phyloP scores from a whole-genome alignment of 2,888 invertebrate species.

The Parnassius mnemosyne region DNA sequence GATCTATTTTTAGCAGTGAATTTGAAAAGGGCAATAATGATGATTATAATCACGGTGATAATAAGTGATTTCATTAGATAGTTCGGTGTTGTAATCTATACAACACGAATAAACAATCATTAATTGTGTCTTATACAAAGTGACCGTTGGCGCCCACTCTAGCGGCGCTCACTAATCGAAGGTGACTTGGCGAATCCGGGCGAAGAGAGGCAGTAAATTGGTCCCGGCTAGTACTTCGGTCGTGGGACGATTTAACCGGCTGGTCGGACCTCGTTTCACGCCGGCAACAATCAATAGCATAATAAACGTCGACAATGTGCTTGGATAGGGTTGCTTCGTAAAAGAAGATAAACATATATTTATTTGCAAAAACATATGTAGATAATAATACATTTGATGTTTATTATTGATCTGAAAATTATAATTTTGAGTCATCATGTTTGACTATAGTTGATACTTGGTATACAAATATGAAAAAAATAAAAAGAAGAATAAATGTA shows the following conservation, averaged over 20 bases:
- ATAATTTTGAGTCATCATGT: too few relatives aligned
- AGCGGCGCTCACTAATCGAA: slow-evolving; percentile 12
- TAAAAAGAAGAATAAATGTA: too few relatives aligned
- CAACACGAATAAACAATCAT: neutral
- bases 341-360: too few relatives aligned
- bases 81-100: neutral
- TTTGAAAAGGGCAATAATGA: too few relatives aligned
- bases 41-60: too few relatives aligned
- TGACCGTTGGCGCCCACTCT: slow-evolving; percentile 11
- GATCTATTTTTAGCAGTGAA: too few relatives aligned
- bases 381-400: too few relatives aligned
- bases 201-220: slow-evolving; percentile 15
- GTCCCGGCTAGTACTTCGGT: slow-evolving; percentile 4
- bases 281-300: slow-evolving; percentile 36
- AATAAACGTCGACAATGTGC: slow-evolving; percentile 34
- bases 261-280: slow-evolving; percentile 37
- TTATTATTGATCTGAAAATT: too few relatives aligned
- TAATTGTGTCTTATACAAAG: neutral
- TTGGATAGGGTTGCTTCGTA: slow-evolving; percentile 34
- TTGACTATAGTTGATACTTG: too few relatives aligned
- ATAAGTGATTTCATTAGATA: too few relatives aligned
- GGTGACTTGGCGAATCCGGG: slow-evolving; percentile 19
- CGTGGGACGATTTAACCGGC: slow-evolving; percentile 25
- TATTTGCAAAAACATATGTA: too few relatives aligned
- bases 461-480: too few relatives aligned